phyloP scores from a whole-genome alignment of 2,113 vertebrate species.

The Tiliqua scincoides region DNA sequence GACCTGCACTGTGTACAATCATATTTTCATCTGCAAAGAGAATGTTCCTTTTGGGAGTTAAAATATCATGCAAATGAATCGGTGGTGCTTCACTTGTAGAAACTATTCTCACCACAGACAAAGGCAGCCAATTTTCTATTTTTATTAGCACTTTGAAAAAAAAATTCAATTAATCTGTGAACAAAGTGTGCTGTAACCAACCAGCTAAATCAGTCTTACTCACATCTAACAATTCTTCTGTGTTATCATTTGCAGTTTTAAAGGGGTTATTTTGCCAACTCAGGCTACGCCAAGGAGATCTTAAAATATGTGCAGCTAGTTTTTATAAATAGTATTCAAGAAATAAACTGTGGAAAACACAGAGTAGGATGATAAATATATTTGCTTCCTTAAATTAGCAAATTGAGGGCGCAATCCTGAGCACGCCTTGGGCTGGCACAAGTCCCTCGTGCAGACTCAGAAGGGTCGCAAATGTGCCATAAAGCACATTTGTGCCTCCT shows the following conservation, averaged over 20 bases:
- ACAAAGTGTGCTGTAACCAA: background rate
- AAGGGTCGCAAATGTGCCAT: no score
- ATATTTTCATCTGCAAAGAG: background rate
- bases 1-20: background rate
- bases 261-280: background rate
- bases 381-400: background rate
- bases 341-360: background rate
- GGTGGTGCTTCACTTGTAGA: background rate
- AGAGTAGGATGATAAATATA: background rate
- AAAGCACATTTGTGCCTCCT: no score
- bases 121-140: background rate
- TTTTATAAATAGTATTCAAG: background rate
- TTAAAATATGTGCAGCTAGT: background rate
- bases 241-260: background rate
- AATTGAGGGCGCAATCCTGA: no score
- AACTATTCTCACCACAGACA: background rate
- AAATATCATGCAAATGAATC: constrained; percentile 8
- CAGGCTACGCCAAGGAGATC: background rate
- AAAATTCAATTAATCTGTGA: background rate
- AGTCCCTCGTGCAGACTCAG: no score
- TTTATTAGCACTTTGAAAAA: background rate
- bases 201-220: background rate
- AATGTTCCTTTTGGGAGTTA: background rate
- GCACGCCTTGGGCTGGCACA: no score
- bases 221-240: background rate